Conservation (phyloP, 2,797 vertebrate genomes). For the Dendrocincla tyrannina region DNA sequence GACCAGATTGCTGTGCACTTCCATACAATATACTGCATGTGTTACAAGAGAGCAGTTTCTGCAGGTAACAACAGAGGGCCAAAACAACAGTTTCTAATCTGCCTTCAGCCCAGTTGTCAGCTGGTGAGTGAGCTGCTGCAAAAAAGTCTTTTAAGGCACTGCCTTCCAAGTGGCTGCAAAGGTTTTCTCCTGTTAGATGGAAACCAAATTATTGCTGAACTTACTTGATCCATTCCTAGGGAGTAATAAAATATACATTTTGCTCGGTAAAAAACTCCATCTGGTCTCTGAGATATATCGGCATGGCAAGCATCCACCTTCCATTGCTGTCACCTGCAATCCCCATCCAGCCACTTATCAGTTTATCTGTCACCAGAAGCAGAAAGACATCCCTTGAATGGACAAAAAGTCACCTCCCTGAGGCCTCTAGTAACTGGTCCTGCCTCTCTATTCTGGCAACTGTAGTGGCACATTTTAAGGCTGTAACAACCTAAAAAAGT, state of each 20-base stretch:
- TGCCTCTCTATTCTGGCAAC: neutral
- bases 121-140: neutral
- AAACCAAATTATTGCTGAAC: conserved; percentile 27
- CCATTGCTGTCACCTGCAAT: neutral
- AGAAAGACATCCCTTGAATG: neutral
- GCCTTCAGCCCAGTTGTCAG: neutral
- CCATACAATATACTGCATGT: neutral
- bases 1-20: neutral
- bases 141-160: neutral
- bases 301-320: neutral
- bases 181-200: neutral
- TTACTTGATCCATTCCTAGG: neutral
- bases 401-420: conserved; percentile 10
- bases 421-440: neutral
- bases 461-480: neutral
- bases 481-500: neutral
- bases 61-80: neutral
- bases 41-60: neutral
- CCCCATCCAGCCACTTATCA: conserved; percentile 27
- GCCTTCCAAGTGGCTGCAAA: neutral
- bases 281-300: conserved; percentile 3
- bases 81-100: neutral
- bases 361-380: conserved; percentile 17
- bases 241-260: conserved; percentile 8
- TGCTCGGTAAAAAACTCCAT: conserved; percentile 11